Conservation (phyloP, 2,113 vertebrate species). For the Polypterus senegalus region DNA sequence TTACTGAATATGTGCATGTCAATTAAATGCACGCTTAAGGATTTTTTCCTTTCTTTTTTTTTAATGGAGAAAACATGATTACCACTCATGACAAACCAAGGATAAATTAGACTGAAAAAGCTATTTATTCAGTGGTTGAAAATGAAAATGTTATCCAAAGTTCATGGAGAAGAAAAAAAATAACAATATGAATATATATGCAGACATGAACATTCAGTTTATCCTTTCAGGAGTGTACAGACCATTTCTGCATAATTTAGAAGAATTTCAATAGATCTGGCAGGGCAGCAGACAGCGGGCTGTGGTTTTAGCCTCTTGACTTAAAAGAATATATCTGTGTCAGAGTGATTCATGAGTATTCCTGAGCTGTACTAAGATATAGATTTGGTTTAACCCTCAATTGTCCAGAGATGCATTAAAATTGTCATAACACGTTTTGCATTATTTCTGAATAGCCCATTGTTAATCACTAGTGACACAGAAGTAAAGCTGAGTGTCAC, state of each 20-base stretch:
- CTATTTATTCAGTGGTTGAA: not conserved
- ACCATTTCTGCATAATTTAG: not conserved
- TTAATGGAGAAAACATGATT: not conserved
- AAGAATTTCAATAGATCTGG: not conserved
- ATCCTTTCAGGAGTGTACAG: not conserved
- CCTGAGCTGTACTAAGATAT: not conserved
- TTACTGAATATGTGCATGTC: not conserved
- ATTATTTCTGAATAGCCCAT: too few relatives aligned
- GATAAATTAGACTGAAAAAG: not conserved
- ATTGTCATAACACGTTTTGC: too few relatives aligned
- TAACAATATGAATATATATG: not conserved
- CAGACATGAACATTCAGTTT: not conserved
- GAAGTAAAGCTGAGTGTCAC: too few relatives aligned
- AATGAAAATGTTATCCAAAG: not conserved
- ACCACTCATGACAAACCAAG: not conserved
- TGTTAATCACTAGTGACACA: too few relatives aligned
- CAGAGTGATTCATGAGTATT: not conserved
- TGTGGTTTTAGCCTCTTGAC: conserved; percentile 7
- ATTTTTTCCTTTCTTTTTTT: not conserved
- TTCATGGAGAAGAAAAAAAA: not conserved
- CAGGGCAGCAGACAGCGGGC: not conserved
- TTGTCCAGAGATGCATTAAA: not conserved
- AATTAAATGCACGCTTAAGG: not conserved
- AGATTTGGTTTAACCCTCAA: not conserved
- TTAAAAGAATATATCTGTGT: not conserved